phyloP scores from a whole-genome alignment of 2,888 invertebrate species.

The Drosophila borealis region DNA sequence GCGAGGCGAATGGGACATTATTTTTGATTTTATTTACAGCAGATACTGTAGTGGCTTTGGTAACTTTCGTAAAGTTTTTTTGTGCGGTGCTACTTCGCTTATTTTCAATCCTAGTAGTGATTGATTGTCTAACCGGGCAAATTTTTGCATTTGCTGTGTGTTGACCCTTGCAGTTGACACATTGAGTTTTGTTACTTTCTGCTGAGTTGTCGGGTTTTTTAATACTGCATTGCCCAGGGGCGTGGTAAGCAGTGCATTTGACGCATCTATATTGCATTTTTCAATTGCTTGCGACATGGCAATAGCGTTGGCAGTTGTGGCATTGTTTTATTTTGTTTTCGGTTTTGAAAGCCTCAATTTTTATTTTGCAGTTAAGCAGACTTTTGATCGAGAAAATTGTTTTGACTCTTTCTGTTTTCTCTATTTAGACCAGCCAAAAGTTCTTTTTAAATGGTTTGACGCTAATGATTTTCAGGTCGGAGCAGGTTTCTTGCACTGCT shows the following conservation, averaged over 20 bases:
- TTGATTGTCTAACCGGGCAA: not conserved
- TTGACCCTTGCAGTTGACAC: constrained; percentile 12
- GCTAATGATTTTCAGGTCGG: rapidly evolving
- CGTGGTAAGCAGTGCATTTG: constrained; percentile 9
- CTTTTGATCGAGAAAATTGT: not conserved
- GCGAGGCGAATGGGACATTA: not conserved
- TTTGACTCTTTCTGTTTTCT: not conserved
- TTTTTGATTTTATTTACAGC: not conserved
- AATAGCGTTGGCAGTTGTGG: constrained; percentile 16
- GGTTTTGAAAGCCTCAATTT: not conserved
- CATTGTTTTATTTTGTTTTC: constrained; percentile 3
- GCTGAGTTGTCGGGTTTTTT: not conserved
- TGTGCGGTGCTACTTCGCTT: not conserved
- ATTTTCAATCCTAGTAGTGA: not conserved
- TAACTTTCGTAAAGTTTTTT: not conserved
- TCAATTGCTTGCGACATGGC: constrained; percentile 21
- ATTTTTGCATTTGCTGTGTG: constrained; percentile 19
- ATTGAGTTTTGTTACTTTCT: not conserved
- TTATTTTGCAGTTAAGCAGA: not conserved
- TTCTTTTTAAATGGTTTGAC: constrained; percentile 5
- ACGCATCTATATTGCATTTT: constrained; percentile 19
- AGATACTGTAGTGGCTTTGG: not conserved
- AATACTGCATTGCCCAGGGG: constrained; percentile 11
- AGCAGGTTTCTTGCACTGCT: not conserved
- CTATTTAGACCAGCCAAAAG: constrained; percentile 4